Percentiles rank a stretch among this genome's conserved stretches.
phyloP scores from a whole-genome alignment of 1,140 invertebrate genomes.

The Dufourea novaeangliae region DNA sequence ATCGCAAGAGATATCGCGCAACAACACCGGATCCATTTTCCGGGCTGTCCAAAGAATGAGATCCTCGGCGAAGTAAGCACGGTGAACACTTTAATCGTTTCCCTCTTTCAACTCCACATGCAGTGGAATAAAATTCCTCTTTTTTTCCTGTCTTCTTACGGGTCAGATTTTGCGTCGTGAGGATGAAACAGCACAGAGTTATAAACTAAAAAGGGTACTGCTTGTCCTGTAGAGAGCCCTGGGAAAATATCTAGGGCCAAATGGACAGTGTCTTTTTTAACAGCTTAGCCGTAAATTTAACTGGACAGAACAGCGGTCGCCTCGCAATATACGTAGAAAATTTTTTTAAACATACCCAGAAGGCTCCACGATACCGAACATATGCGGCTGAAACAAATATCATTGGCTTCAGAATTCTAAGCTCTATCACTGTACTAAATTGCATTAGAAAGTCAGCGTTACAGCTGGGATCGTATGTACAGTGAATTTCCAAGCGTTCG shows the following conservation, averaged over 20 bases:
- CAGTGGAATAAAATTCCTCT: slow-evolving; percentile 2
- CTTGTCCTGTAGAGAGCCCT: background rate
- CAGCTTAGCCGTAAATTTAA: background rate
- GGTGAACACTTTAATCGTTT: slow-evolving; percentile 20
- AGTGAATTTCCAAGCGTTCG: too few species aligned
- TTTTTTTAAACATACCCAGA: slow-evolving; percentile 16
- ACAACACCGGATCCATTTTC: slow-evolving; percentile 1
- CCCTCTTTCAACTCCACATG: background rate
- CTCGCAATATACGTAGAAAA: slow-evolving; percentile 11
- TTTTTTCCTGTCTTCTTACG: background rate
- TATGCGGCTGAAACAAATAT: too few species aligned
- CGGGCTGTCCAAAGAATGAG: background rate
- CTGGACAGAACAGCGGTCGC: background rate
- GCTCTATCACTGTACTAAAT: too few species aligned
- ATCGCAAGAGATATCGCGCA: background rate
- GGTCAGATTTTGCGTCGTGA: background rate
- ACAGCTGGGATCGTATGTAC: too few species aligned
- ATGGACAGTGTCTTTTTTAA: background rate
- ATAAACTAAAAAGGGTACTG: slow-evolving; percentile 9
- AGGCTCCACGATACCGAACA: background rate
- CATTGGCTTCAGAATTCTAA: too few species aligned
- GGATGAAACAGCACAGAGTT: background rate
- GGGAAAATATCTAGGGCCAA: slow-evolving; percentile 3
- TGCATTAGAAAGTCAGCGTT: too few species aligned
- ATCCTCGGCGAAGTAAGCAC: background rate